Evolutionary conservation across 2,797 vertebrate species (phyloP).

Genomic region (Sternarchorhynchus goeldii): DNA sequence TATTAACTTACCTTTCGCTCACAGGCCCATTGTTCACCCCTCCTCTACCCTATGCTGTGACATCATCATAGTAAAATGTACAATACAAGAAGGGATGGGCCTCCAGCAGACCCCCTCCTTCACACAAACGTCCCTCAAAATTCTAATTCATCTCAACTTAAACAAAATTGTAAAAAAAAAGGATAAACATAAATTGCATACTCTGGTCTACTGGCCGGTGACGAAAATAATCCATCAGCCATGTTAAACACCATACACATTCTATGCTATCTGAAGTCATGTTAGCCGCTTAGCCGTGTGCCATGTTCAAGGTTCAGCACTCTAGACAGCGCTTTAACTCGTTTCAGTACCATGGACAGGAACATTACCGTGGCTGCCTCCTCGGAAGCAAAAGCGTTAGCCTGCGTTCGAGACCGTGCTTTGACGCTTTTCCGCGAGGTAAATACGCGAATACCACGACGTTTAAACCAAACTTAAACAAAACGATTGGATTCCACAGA

Average conservation of each 20-base stretch:
- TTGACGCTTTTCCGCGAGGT: no score
- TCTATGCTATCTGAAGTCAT: not conserved
- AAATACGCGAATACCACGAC: no score
- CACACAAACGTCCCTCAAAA: slow-evolving; percentile 15
- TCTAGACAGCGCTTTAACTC: slow-evolving; percentile 63
- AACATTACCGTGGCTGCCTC: slow-evolving; percentile 51
- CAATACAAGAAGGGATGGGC: slow-evolving; percentile 77
- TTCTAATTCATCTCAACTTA: not conserved
- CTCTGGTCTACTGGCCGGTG: not conserved
- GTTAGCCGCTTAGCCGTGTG: not conserved
- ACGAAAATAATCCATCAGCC: slow-evolving; percentile 4
- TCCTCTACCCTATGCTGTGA: slow-evolving; percentile 79
- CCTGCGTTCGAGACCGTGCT: not conserved
- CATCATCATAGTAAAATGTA: slow-evolving; percentile 87
- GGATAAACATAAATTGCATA: no score
- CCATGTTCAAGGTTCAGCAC: slow-evolving; percentile 64
- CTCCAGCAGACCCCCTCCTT: slow-evolving; percentile 56
- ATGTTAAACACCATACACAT: not conserved
- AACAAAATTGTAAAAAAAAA: not conserved
- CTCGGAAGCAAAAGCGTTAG: not conserved
- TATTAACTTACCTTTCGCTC: slow-evolving; percentile 92
- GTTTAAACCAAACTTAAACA: no score
- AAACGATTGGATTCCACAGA: no score
- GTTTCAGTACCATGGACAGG: slow-evolving; percentile 81
- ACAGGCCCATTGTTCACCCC: slow-evolving; percentile 78